Evolutionary conservation across 2,888 invertebrate genomes (phyloP).

Genomic region (Lochmaea crataegi): DNA sequence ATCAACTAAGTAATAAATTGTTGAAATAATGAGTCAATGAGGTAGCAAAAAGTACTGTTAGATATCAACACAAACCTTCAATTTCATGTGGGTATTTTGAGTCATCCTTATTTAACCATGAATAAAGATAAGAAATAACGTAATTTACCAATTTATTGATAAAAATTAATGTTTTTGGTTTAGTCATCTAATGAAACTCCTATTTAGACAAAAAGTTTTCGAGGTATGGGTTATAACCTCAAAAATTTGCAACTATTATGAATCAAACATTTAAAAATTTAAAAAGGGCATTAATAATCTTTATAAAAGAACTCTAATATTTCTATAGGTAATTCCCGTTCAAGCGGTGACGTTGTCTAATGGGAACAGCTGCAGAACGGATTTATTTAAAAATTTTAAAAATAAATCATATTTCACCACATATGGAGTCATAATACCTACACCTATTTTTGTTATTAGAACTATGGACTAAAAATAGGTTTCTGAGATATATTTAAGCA

Average conservation of each 20-base stretch:
- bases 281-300: not conserved
- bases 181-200: not conserved
- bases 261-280: too few relatives aligned
- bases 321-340: constrained; percentile 9
- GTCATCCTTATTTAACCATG: not conserved
- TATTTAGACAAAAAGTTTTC: not conserved
- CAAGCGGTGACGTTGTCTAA: constrained; percentile 6
- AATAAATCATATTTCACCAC: constrained; percentile 32
- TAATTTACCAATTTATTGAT: not conserved
- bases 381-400: constrained; percentile 21
- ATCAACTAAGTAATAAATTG: constrained; percentile 7
- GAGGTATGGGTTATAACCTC: too few relatives aligned
- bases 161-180: not conserved
- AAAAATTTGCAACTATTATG: too few relatives aligned
- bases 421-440: constrained; percentile 27
- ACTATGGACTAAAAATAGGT: constrained; percentile 22
- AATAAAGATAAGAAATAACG: not conserved
- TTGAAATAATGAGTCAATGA: constrained; percentile 13
- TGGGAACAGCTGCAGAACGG: constrained; percentile 10
- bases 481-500: constrained; percentile 16
- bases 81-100: not conserved
- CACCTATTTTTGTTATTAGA: constrained; percentile 27
- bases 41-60: constrained; percentile 8
- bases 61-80: not conserved
- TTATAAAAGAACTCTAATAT: constrained; percentile 2